Base-by-base conservation (phyloP, 2,888 invertebrate genomes). In the Plebejus anna region DNA sequence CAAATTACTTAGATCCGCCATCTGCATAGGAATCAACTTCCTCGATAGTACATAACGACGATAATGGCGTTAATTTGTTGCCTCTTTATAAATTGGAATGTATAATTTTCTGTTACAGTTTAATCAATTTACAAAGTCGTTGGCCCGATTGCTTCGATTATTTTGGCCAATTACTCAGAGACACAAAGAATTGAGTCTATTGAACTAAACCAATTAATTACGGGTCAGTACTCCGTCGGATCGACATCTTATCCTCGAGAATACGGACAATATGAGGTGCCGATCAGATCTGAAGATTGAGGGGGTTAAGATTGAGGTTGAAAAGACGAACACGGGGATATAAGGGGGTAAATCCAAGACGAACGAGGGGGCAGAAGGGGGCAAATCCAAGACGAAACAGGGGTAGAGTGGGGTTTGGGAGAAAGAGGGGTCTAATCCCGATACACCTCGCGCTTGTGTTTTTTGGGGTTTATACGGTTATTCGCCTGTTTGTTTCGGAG, bases 241-340 rank as follows among this genome's bases (percentile, higher is more conserved):
- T 66, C 32, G 28, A 66, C 66, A 66, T 66, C 66, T 66, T 5
- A 32, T 16, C 66, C 66, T 66, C 32, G 13, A 36, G 61, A 61
- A 61, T 61, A 66, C 66, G 32, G 66, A 66, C 66, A 66, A 66
- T 66, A 66, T 66, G 66, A 66, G 32, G 66, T 66, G 66, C 28
- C 28, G 61, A 61, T 28, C 61, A 61, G 61, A 61, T 66, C 66
- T 66, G 36, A 66, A 13, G 61, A 66, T 66, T 4, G 61, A 36
- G 66, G 66, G 66, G 22, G 47, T 47, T 47, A 47, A 47, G 47
- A 47, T n/a, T 22, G 59, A 59, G 59, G 22, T 55, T 3, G 16
- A 16, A 16, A 16, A 55, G 55, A 55, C 55, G 55, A 16, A 16
- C 55, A 16, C 55, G 16, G 55, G 16, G 4, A 55, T 4, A 55